Base-by-base conservation (phyloP, 2,888 invertebrate genomes). In the Tromatobia lineatoria region DNA sequence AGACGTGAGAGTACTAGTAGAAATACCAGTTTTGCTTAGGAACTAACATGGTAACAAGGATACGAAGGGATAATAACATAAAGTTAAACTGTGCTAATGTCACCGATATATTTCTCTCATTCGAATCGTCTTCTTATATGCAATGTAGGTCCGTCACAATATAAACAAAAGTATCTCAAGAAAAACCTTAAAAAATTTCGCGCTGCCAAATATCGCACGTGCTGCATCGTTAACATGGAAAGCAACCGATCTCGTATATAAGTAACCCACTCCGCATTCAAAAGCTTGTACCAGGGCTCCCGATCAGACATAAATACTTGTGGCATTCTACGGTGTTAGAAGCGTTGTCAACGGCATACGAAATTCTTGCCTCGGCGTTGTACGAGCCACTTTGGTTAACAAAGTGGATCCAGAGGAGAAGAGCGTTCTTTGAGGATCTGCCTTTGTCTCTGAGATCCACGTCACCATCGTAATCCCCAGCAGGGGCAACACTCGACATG, bases 231-330 rank as follows among this genome's bases (percentile, higher is more conserved):
- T 52, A 83, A 38, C 4, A 34, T 34, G 86, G 23, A 11, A 54
- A 8, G 23, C 13, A 54, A 23, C 20, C 11, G 54, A 54, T 6
- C 54, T 54, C 54, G 15, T 54, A 54, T 11, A 54, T 54, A 54
- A 38, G 34, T 3, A 54, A 23, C 91, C 90, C 90, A 90, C 91
- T 88, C 88, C 79, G 89, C 89, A 93, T 93, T 92, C 91, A 88
- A 91, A 91, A 89, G 61, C 76, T 90, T 90, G 89, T 89, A 89
- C 90, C 91, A 88, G 86, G 88, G 91, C 91, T 92, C 90, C 92
- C 89, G 91, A 90, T 91, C 90, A 90, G 90, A 89, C 91, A 92
- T 93, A 91, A 93, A 93, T 92, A 91, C 86, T 86, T 87, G 89
- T 91, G 89, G 88, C 86, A 66, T 82, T 76, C 25, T 90, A 87